Evolutionary conservation across 2,113 vertebrate species (phyloP), one percentile per base, ranked within the genome.

Genomic region (Circaetus cinerascens): DNA sequence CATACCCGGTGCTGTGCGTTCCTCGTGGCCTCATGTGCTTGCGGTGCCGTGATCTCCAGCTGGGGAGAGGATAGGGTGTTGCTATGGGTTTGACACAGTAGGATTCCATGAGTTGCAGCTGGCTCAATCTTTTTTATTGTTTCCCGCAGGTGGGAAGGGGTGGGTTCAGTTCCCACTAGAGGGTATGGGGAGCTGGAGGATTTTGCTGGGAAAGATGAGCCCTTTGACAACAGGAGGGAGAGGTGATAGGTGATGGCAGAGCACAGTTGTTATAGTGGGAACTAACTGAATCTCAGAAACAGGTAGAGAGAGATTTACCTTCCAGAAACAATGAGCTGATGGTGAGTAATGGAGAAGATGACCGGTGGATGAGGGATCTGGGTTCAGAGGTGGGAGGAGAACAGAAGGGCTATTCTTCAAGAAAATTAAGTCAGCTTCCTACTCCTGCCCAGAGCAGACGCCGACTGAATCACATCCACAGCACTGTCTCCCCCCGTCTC

Each of bases 1-100:
- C 0, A 0, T 60, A 43, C 27, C 5, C 0, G 0, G 38, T 36
- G 43, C 36, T 40, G 9, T 30, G 36, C 43, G 26, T 6, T 71
- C 10, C 46, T 51, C 0, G 0, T 26, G 53, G 34, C 41, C 46
- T 51, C 0, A 0, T 74, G 69, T 36, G 68, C 20, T 4, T n/a
- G 30, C 2, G 5, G 17, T 38, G 56, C 56, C 5, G 1, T 25
- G 22, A 51, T 34, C 51, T 72, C 64, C 64, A 50, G 38, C n/a
- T 67, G 56, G 40, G 50, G 51, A 64, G 46, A 74, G 32, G 29
- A 46, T n/a, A 48, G 21, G 9, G 3, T 68, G 34, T 59, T 63
- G 30, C 56, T 88, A 10, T 53, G 67, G 15, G 5, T 38, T 57
- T 57, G 48, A 50, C 27, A 26, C 50, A 55, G 25, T 11, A 78